A percentile compares a stretch with the other conserved stretches of the same genome.
Conservation (phyloP, 2,888 invertebrate species). For the Junonia oenone region DNA sequence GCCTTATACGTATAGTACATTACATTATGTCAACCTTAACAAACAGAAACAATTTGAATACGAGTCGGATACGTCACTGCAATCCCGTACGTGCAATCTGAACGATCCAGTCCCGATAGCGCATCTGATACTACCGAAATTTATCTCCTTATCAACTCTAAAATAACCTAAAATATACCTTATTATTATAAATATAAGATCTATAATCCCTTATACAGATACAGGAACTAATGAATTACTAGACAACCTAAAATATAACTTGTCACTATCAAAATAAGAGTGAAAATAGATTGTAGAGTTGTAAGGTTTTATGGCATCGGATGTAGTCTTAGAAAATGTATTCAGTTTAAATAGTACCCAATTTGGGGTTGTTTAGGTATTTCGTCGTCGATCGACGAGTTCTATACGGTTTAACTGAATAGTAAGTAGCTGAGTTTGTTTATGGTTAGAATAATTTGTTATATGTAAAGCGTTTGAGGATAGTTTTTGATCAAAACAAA, state of each 20-base stretch:
- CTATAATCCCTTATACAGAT: no score
- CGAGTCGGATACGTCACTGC: constrained; percentile 25
- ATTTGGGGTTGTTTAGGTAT: constrained; percentile 31
- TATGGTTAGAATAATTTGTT: no score
- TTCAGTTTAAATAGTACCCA: constrained; percentile 28
- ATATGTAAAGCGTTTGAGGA: no score
- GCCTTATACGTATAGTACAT: no score
- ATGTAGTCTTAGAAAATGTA: constrained; percentile 21
- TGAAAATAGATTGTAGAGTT: background rate
- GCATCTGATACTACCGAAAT: constrained; percentile 28
- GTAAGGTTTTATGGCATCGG: constrained; percentile 7
- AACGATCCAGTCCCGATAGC: constrained; percentile 28
- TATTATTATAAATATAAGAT: no score
- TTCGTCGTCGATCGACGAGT: constrained; percentile 18
- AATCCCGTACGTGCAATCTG: constrained; percentile 24
- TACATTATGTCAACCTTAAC: background rate
- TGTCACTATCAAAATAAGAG: no score
- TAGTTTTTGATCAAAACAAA: no score
- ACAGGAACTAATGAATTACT: no score
- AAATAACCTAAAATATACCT: background rate
- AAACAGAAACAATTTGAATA: constrained; percentile 19
- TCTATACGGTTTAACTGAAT: background rate
- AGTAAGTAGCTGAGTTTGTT: no score
- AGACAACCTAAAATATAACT: no score
- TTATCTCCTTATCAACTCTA: constrained; percentile 14